These are phyloP conservation scores for Pardosa pseudoannulata DNA, from an alignment of 2,888 invertebrate species.

Conservation along the genomic window DNA sequence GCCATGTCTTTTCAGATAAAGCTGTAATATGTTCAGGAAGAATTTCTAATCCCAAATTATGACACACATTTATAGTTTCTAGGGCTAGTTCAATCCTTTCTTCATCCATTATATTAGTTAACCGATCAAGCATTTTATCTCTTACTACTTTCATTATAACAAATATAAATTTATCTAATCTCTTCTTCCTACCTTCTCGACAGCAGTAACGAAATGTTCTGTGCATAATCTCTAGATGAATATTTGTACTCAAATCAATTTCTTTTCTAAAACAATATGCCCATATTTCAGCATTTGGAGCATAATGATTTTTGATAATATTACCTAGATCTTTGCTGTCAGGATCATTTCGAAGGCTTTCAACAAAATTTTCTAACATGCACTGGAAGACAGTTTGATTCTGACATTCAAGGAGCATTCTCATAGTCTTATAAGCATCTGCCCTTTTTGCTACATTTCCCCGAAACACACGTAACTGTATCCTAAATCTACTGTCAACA, in stretches of 20 bases:
- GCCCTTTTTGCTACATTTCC: slow-evolving; percentile 35
- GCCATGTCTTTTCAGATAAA: slow-evolving; percentile 44
- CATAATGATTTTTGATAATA: slow-evolving; percentile 17
- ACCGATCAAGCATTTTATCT: slow-evolving; percentile 50
- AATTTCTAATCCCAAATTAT: slow-evolving; percentile 37
- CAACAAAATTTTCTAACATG: slow-evolving; percentile 37
- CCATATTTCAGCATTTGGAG: slow-evolving; percentile 33
- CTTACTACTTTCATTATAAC: slow-evolving; percentile 57
- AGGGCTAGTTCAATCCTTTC: slow-evolving; percentile 48
- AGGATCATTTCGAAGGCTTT: not conserved
- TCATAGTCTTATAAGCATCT: slow-evolving; percentile 46
- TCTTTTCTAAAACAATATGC: slow-evolving; percentile 40
- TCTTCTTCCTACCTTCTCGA: slow-evolving; percentile 21
- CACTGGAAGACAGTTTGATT: slow-evolving; percentile 25
- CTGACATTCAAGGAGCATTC: slow-evolving; percentile 30
- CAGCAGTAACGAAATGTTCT: slow-evolving; percentile 23
- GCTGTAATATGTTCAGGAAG: slow-evolving; percentile 33
- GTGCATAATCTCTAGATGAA: slow-evolving; percentile 36
- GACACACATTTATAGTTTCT: slow-evolving; percentile 42
- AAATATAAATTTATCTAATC: slow-evolving; percentile 46
- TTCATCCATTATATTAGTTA: slow-evolving; percentile 32
- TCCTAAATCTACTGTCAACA: slow-evolving; percentile 34
- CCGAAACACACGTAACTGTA: slow-evolving; percentile 29
- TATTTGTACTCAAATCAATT: slow-evolving; percentile 29
- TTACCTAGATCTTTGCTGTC: slow-evolving; percentile 18